These are phyloP conservation scores for Drosophila lowei DNA, from an alignment of 1,140 invertebrate species.

Conservation along the genomic window DNA sequence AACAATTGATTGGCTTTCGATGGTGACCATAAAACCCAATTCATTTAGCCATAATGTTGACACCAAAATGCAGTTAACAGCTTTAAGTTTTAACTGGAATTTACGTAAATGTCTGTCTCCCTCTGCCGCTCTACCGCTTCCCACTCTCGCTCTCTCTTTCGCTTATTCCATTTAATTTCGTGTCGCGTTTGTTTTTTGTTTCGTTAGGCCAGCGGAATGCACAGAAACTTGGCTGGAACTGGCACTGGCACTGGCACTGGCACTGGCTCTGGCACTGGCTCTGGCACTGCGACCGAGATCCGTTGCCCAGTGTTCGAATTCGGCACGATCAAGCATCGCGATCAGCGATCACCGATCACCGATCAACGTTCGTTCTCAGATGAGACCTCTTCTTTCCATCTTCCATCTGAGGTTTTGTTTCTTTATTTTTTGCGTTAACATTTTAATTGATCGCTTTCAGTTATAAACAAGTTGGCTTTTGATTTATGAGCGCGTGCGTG, in stretches of 20 bases:
- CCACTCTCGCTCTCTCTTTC: too few species aligned
- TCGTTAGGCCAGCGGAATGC: constrained; percentile 68
- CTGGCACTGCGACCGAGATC: constrained; percentile 2
- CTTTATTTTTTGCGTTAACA: constrained; percentile 77
- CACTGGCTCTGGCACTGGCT: too few species aligned
- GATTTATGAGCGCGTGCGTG: constrained; percentile 78
- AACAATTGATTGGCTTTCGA: constrained; percentile 75
- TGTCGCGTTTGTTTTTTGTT: constrained; percentile 15
- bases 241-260: too few species aligned
- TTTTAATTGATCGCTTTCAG: constrained; percentile 81
- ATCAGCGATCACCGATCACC: constrained; percentile 46
- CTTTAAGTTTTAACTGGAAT: constrained; percentile 63
- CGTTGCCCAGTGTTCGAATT: constrained; percentile 67
- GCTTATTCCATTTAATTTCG: constrained; percentile 14
- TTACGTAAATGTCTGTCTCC: constrained; percentile 43
- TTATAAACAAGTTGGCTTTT: constrained; percentile 80
- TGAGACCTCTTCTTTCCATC: constrained; percentile 54
- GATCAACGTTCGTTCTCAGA: constrained; percentile 37
- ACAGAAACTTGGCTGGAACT: constrained; percentile 18
- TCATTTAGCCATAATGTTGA: constrained; percentile 70
- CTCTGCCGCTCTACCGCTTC: neutral
- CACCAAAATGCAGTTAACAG: constrained; percentile 76
- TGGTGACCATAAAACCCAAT: constrained; percentile 62
- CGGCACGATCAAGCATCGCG: constrained; percentile 73
- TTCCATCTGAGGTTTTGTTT: constrained; percentile 37